Conservation (phyloP, 2,888 invertebrate species). For the Dysmachus trigonus region DNA sequence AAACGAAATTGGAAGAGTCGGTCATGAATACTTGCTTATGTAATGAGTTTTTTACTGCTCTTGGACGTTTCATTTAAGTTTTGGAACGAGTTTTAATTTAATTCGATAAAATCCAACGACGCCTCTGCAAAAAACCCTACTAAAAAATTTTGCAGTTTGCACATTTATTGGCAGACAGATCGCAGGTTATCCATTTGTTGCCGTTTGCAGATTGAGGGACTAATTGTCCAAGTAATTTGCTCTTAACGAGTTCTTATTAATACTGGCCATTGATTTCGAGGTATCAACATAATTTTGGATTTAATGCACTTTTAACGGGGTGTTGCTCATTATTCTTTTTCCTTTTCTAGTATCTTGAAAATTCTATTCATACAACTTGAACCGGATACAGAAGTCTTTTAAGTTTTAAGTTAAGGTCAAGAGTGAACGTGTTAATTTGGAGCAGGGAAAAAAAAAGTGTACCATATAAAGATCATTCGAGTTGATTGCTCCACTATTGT, state of each 20-base stretch:
- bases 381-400: background rate
- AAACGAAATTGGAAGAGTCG: background rate
- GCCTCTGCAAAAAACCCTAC: background rate
- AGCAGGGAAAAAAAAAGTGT: background rate
- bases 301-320: background rate
- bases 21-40: background rate
- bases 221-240: background rate
- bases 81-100: background rate
- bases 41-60: background rate
- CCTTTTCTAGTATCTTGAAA: background rate
- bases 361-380: background rate
- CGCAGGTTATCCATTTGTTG: background rate
- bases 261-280: background rate
- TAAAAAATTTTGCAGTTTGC: background rate
- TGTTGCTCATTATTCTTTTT: background rate
- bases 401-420: background rate
- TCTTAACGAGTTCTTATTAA: background rate
- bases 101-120: background rate
- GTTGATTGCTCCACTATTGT: background rate
- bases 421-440: background rate
- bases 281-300: background rate
- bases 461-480: background rate
- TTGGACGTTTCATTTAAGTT: background rate
- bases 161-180: background rate
- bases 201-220: background rate